A percentile compares a stretch with the other conserved stretches of the same genome.
Conservation (phyloP, 1,140 invertebrate genomes). For the Philaenus spumarius region DNA sequence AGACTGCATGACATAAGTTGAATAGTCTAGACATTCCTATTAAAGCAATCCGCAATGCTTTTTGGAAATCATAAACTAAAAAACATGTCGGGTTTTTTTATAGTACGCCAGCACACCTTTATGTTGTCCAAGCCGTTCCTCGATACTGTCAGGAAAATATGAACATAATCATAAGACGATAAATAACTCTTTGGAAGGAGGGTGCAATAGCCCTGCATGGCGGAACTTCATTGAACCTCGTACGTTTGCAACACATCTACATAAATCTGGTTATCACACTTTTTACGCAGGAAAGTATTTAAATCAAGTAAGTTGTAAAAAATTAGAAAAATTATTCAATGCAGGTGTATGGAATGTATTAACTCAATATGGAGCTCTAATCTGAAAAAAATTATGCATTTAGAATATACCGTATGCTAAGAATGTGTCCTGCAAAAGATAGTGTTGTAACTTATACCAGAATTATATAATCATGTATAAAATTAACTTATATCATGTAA, state of each 20-base stretch:
- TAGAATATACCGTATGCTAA: no score
- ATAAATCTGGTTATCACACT: constrained; percentile 55
- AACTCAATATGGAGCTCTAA: no score
- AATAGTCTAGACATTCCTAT: no score
- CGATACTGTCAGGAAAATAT: constrained; percentile 77
- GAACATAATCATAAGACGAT: constrained; percentile 71
- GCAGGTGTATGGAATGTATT: not conserved
- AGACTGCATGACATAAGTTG: no score
- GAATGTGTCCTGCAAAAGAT: no score
- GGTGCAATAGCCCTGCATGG: constrained; percentile 66
- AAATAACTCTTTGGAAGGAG: constrained; percentile 71
- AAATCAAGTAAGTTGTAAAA: constrained; percentile 53
- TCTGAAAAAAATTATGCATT: no score
- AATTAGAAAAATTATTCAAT: not conserved
- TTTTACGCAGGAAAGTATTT: constrained; percentile 86
- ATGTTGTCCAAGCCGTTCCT: constrained; percentile 83
- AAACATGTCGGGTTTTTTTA: no score
- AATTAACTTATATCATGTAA: no score
- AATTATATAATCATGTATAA: no score
- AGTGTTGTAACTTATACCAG: no score
- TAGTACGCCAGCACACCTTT: constrained; percentile 73
- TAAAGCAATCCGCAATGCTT: no score
- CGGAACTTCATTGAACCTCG: constrained; percentile 51
- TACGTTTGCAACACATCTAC: constrained; percentile 60
- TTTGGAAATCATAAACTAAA: no score